Conservation (phyloP, 2,888 invertebrate genomes). For the Lycaena phlaeas region DNA sequence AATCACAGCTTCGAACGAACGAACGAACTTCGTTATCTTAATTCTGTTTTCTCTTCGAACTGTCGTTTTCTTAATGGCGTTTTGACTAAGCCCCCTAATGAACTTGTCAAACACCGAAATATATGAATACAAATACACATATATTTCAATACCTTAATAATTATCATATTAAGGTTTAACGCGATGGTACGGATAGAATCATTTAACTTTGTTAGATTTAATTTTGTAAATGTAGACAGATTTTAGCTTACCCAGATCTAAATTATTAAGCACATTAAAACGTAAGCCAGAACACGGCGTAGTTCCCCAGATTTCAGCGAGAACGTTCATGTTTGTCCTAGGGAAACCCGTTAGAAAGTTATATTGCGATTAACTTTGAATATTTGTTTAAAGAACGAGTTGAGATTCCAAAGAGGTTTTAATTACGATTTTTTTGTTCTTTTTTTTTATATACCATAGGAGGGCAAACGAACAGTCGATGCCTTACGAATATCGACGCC, state of each 20-base stretch:
- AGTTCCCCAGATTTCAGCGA: slow-evolving; percentile 14
- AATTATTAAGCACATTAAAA: slow-evolving; percentile 28
- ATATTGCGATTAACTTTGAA: not conserved
- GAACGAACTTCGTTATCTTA: too few relatives aligned
- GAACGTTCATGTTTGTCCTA: not conserved
- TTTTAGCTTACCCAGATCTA: slow-evolving; percentile 21
- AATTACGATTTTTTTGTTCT: not conserved
- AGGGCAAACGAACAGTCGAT: too few relatives aligned
- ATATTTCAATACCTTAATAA: too few relatives aligned
- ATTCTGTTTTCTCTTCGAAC: too few relatives aligned
- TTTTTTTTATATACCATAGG: too few relatives aligned
- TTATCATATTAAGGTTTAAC: too few relatives aligned
- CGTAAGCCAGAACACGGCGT: slow-evolving; percentile 16
- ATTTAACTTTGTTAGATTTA: slow-evolving; percentile 11
- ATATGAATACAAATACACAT: too few relatives aligned
- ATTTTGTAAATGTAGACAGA: slow-evolving; percentile 10
- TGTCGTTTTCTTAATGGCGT: too few relatives aligned
- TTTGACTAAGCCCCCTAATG: too few relatives aligned
- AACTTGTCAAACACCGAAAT: too few relatives aligned
- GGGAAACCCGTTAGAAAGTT: not conserved
- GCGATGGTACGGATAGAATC: not conserved
- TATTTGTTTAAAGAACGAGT: not conserved
- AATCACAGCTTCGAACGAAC: too few relatives aligned
- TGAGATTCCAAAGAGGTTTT: not conserved
- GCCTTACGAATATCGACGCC: too few relatives aligned